Evolutionary conservation across 2,113 vertebrate genomes (phyloP).

Genomic region (Proteles cristata): DNA sequence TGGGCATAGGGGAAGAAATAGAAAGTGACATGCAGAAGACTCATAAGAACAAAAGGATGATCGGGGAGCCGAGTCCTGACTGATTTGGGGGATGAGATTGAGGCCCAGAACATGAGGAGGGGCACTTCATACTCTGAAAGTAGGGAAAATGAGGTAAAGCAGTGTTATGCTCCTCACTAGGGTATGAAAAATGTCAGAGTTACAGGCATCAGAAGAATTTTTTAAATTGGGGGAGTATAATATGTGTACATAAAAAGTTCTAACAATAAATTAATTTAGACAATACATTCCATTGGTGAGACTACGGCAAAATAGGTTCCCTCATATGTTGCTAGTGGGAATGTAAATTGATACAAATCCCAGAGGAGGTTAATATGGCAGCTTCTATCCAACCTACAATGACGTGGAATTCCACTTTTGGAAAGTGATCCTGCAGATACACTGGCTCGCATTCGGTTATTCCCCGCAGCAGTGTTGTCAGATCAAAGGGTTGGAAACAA

Average conservation of each 20-base stretch:
- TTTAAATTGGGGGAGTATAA: not conserved
- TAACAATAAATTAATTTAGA: not conserved
- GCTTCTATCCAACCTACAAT: not conserved
- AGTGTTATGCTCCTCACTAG: no score
- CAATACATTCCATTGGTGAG: not conserved
- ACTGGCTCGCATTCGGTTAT: not conserved
- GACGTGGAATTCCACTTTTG: not conserved
- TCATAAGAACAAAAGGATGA: not conserved
- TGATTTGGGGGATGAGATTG: not conserved
- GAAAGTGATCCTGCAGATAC: not conserved
- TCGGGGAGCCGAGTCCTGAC: not conserved
- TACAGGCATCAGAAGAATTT: not conserved
- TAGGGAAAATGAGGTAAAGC: not conserved
- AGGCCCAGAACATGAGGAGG: no score
- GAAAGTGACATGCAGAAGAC: not conserved
- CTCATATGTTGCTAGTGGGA: not conserved
- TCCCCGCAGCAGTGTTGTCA: not conserved
- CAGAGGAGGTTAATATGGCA: not conserved
- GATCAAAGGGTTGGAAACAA: not conserved
- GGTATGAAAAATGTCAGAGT: not conserved
- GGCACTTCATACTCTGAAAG: not conserved
- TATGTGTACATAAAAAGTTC: not conserved
- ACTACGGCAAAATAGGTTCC: not conserved
- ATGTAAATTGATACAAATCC: not conserved
- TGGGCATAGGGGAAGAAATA: not conserved